Evolutionary conservation across 1,140 invertebrate species (phyloP).

Genomic region (Drosophila willistoni): DNA sequence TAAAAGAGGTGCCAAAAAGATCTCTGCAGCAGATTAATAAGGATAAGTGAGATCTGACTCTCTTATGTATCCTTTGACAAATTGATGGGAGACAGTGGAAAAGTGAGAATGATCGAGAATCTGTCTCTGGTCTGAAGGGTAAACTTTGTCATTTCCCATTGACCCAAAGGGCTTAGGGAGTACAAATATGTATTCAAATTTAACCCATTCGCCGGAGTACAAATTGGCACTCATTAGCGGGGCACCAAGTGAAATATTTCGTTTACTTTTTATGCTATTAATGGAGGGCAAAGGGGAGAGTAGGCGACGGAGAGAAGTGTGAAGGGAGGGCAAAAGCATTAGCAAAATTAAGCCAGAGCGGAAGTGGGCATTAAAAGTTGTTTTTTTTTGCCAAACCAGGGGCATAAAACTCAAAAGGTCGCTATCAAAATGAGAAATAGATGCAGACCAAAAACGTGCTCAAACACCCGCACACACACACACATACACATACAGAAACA

Average conservation of each 20-base stretch:
- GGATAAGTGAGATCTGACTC: too few relatives aligned
- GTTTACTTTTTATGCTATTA: conserved; percentile 9
- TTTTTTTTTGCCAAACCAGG: conserved; percentile 51
- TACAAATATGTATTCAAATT: not conserved
- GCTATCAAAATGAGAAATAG: conserved; percentile 63
- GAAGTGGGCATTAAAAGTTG: conserved; percentile 67
- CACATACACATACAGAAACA: conserved; percentile 8
- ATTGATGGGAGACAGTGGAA: too few relatives aligned
- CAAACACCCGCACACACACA: conserved; percentile 19
- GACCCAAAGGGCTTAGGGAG: not conserved
- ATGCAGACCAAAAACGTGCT: conserved; percentile 58
- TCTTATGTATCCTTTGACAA: too few relatives aligned
- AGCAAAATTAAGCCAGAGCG: conserved; percentile 66
- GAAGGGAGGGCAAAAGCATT: conserved; percentile 48
- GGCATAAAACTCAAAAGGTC: conserved; percentile 65
- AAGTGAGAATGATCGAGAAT: too few relatives aligned
- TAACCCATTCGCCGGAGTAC: conserved; percentile 16
- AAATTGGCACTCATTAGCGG: conserved; percentile 69
- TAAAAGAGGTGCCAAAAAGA: too few relatives aligned
- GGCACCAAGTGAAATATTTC: conserved; percentile 33
- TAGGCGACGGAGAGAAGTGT: not conserved
- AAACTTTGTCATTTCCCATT: not conserved
- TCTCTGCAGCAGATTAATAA: too few relatives aligned
- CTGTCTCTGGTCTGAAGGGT: too few relatives aligned
- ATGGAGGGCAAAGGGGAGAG: not conserved